Conservation (phyloP, 2,113 vertebrate genomes). For the Gadus macrocephalus region DNA sequence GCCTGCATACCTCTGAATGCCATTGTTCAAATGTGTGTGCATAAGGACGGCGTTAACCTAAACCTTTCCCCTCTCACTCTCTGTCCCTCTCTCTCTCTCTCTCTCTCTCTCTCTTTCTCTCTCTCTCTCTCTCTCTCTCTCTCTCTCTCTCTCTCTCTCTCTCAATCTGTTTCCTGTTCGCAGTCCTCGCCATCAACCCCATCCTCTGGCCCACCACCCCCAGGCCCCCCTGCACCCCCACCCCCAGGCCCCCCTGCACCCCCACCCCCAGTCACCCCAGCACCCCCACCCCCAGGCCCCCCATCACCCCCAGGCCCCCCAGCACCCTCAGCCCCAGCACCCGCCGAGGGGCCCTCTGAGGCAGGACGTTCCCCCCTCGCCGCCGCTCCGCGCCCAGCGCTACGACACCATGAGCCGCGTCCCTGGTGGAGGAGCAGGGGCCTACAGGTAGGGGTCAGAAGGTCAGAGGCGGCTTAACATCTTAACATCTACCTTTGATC, state of each 20-base stretch:
- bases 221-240: neutral
- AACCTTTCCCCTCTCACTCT: no score
- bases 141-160: no score
- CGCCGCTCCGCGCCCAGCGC: conserved; percentile 74
- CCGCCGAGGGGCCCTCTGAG: conserved; percentile 88
- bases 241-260: conserved; percentile 31
- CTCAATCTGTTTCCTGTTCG: neutral
- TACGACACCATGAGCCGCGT: conserved; percentile 76
- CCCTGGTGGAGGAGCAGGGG: conserved; percentile 54
- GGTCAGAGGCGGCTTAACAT: conserved; percentile 17
- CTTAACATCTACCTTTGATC: conserved; percentile 26
- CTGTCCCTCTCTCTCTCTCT: no score
- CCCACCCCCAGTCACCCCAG: conserved; percentile 6
- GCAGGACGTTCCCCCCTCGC: conserved; percentile 92
- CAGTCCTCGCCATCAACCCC: neutral
- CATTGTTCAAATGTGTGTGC: neutral
- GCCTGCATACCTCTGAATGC: neutral
- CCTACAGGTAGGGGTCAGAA: conserved; percentile 65
- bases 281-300: neutral
- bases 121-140: no score
- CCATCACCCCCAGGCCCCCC: conserved; percentile 37
- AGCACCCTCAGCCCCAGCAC: conserved; percentile 28
- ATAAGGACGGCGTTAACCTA: neutral
- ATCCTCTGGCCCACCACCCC: neutral
- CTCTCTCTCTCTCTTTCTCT: no score